Percentiles rank a stretch among this genome's conserved stretches.
Conservation (phyloP, 2,797 vertebrate species). For the Melanotaenia pygmaea region DNA sequence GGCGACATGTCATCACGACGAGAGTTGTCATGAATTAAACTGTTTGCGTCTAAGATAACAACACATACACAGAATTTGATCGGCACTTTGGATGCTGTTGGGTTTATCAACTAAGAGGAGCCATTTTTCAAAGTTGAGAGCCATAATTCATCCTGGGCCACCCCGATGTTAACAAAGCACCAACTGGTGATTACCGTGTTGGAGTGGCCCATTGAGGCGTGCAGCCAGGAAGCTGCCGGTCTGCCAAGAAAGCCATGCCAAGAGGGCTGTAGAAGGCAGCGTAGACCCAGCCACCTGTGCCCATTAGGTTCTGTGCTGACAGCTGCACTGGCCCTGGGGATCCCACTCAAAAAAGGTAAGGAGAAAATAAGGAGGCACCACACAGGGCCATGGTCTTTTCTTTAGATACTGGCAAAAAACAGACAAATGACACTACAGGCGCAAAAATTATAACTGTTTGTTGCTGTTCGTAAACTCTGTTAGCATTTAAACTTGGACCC, state of each 20-base stretch:
- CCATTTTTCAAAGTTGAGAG: constrained; percentile 63
- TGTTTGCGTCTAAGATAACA: not conserved
- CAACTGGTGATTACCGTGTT: constrained; percentile 77
- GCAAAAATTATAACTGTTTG: not conserved
- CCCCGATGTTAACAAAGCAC: constrained; percentile 68
- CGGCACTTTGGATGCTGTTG: constrained; percentile 40
- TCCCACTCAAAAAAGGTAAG: constrained; percentile 64
- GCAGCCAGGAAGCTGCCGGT: constrained; percentile 67
- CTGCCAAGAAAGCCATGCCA: constrained; percentile 73
- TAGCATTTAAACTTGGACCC: not conserved
- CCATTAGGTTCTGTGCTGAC: constrained; percentile 75
- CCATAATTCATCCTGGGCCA: constrained; percentile 72
- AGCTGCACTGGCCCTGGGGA: constrained; percentile 67
- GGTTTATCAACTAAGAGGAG: constrained; percentile 52
- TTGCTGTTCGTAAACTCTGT: not conserved
- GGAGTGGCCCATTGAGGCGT: constrained; percentile 66
- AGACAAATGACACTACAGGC: constrained; percentile 36
- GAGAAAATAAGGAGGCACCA: constrained; percentile 44
- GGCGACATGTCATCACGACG: constrained; percentile 54
- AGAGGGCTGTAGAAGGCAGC: constrained; percentile 66
- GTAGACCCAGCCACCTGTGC: constrained; percentile 77
- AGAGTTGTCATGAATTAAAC: constrained; percentile 36
- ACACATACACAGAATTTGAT: constrained; percentile 37
- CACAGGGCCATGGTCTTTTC: constrained; percentile 61
- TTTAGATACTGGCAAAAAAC: constrained; percentile 43